A percentile compares a stretch with the other conserved stretches of the same genome.
These are phyloP conservation scores for Trissonchulus latispiculum DNA, from an alignment of 2,888 invertebrate species.

Conservation along the genomic window DNA sequence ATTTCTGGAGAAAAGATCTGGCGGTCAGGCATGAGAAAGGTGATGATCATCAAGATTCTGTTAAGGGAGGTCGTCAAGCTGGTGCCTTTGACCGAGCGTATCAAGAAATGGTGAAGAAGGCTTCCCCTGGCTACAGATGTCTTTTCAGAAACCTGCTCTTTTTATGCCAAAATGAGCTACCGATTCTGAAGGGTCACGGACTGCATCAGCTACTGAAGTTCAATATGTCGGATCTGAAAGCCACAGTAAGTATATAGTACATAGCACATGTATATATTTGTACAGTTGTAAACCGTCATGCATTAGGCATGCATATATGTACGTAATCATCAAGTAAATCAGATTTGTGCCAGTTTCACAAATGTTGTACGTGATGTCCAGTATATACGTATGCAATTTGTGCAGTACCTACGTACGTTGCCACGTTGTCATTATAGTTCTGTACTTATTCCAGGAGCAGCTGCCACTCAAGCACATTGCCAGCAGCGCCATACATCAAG, in stretches of 20 bases:
- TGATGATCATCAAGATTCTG: neutral
- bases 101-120: neutral
- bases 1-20: neutral
- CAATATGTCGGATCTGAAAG: neutral
- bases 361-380: too few relatives aligned
- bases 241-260: neutral
- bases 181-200: neutral
- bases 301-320: too few relatives aligned
- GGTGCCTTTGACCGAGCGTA: neutral
- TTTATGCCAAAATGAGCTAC: neutral
- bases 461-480: constrained; percentile 5
- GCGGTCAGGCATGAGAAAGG: neutral
- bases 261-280: too few relatives aligned
- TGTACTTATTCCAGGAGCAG: neutral
- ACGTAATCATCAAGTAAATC: too few relatives aligned
- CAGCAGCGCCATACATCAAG: neutral
- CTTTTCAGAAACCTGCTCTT: neutral
- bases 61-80: neutral
- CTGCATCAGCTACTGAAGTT: neutral
- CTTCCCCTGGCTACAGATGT: constrained; percentile 7
- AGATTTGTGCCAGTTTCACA: too few relatives aligned
- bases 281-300: too few relatives aligned
- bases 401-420: too few relatives aligned
- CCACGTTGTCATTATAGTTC: too few relatives aligned
- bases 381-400: too few relatives aligned